These are phyloP conservation scores for Syngnathus rostellatus DNA, from an alignment of 2,797 vertebrate genomes.

Conservation along the genomic window DNA sequence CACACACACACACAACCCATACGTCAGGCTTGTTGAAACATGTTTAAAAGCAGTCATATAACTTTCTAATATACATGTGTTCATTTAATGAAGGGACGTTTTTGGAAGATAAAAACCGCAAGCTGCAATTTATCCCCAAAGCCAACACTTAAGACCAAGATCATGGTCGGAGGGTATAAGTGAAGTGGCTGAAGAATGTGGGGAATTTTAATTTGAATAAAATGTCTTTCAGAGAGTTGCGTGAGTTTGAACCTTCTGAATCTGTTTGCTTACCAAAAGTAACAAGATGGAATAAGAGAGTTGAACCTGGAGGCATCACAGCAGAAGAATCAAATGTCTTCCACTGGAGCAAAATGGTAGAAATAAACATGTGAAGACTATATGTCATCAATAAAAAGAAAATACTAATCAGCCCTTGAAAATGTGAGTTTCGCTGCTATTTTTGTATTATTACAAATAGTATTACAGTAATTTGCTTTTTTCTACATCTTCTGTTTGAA, in stretches of 20 bases:
- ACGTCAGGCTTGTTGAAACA: conserved; percentile 48
- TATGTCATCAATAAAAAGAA: neutral
- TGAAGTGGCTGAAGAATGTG: neutral
- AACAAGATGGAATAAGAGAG: neutral
- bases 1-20: conserved; percentile 40
- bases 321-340: neutral
- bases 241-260: neutral
- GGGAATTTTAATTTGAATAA: neutral
- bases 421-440: neutral
- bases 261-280: neutral
- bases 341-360: no score
- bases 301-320: neutral
- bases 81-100: conserved; percentile 29
- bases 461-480: neutral
- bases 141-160: neutral
- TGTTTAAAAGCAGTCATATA: conserved; percentile 48
- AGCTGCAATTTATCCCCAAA: conserved; percentile 1
- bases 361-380: neutral
- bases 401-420: neutral
- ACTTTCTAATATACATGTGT: conserved; percentile 28
- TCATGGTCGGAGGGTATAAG: neutral
- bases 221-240: neutral
- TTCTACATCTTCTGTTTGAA: neutral
- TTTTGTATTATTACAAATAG: neutral
- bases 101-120: conserved; percentile 5